Conservation (phyloP, 2,113 vertebrate genomes). For the Capreolus pygargus region DNA sequence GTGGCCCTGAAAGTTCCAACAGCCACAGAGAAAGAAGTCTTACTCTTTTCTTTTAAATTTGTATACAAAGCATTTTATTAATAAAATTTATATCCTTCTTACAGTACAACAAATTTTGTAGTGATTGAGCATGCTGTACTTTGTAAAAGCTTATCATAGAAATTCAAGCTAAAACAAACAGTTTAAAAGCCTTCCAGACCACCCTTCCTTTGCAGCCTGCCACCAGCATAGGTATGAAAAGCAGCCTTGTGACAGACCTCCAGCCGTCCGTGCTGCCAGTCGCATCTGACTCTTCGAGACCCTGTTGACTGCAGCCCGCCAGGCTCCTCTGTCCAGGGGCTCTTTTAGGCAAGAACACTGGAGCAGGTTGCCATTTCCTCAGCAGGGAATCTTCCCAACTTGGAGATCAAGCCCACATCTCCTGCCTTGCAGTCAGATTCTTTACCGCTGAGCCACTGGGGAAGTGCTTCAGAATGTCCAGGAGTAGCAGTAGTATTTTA, state of each 20-base stretch:
- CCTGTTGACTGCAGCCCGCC: neutral
- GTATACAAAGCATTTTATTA: slow-evolving; percentile 85
- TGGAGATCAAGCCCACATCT: neutral
- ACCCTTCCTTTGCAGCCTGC: slow-evolving; percentile 64
- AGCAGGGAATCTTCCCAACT: neutral
- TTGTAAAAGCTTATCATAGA: slow-evolving; percentile 71
- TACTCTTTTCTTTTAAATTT: slow-evolving; percentile 9
- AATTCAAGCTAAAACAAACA: slow-evolving; percentile 68
- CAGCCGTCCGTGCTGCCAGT: neutral
- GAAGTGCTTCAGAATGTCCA: neutral
- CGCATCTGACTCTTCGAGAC: neutral
- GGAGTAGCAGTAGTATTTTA: neutral
- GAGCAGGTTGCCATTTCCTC: neutral
- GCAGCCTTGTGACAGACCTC: slow-evolving; percentile 52
- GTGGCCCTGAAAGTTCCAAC: neutral
- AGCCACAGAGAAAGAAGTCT: neutral
- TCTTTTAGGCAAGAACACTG: neutral
- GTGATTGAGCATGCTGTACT: slow-evolving; percentile 73
- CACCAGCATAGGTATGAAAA: slow-evolving; percentile 53
- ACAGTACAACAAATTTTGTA: slow-evolving; percentile 78
- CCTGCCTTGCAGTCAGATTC: neutral
- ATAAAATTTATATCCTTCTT: slow-evolving; percentile 84
- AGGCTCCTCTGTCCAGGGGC: neutral
- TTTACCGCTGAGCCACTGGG: neutral
- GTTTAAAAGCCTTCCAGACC: slow-evolving; percentile 71